Percentiles rank a stretch among this genome's conserved stretches.
These are phyloP conservation scores for Embidobia sp. DNA, from an alignment of 2,888 invertebrate genomes.

Conservation along the genomic window DNA sequence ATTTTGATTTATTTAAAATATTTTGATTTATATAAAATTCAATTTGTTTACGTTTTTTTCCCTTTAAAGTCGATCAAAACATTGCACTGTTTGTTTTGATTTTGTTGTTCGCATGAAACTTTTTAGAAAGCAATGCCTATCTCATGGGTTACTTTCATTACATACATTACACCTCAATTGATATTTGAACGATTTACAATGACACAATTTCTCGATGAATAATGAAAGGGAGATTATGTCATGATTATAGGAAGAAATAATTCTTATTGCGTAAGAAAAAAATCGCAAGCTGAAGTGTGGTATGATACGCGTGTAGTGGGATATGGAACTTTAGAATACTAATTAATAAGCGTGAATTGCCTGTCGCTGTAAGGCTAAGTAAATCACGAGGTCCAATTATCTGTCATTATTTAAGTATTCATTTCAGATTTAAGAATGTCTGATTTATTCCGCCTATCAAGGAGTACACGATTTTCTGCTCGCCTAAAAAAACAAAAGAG, in stretches of 20 bases:
- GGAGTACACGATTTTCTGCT: no score
- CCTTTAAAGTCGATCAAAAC: no score
- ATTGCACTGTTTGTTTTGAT: no score
- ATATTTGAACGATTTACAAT: constrained; percentile 40
- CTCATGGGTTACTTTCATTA: constrained; percentile 7
- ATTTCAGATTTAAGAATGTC: constrained; percentile 18
- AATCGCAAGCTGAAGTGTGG: not conserved
- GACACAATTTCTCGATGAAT: constrained; percentile 56
- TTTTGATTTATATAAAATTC: no score
- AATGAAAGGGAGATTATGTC: constrained; percentile 57
- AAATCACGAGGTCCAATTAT: constrained; percentile 26
- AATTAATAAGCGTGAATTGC: constrained; percentile 33
- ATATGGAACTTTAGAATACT: constrained; percentile 25
- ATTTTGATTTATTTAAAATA: no score
- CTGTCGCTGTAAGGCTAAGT: constrained; percentile 14
- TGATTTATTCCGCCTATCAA: not conserved
- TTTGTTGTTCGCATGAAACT: no score
- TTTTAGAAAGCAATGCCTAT: no score
- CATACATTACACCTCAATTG: constrained; percentile 39
- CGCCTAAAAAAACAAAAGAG: no score
- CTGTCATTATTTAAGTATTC: constrained; percentile 12
- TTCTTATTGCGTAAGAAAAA: constrained; percentile 45
- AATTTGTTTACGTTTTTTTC: no score
- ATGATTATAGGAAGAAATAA: constrained; percentile 50
- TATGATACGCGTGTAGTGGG: constrained; percentile 13